Evolutionary conservation across 1,140 invertebrate species (phyloP), one percentile per base, ranked within the genome.

Genomic region (Ridgeia piscesae): DNA sequence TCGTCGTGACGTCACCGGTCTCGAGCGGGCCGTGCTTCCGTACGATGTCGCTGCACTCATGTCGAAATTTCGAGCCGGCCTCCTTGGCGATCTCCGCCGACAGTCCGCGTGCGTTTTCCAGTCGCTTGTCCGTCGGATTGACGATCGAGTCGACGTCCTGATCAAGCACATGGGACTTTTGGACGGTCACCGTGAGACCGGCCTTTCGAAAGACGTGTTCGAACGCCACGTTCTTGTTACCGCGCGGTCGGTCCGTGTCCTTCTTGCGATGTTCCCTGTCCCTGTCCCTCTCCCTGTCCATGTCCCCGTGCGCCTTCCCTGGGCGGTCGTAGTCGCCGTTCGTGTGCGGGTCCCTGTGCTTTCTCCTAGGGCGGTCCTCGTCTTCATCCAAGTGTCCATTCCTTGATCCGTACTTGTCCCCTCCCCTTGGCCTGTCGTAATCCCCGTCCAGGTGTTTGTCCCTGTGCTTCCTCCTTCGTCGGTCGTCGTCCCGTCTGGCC

Each of bases 41-140:
- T 4, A 77, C 58, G 58, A 77, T 77, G 58, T 77, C 58, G 17
- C 27, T 21, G 17, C 58, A 27, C 89, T 90, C 89, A 14, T 33
- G 33, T n/a, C 89, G 33, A 34, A 34, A 33, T 34, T 33, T 35
- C 34, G 34, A 34, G 35, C 89, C 89, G 17, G 89, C 89, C 34
- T 34, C 33, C 35, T 90, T 90, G 89, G 89, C 89, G 33, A 90
- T 90, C 9, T 27, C 89, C 34, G 34, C 6, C 2, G 89, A 90
- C 35, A 90, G 17, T 14, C 89, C 89, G 31, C 89, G 89, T 8
- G 17, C 34, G 89, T 90, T 27, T 33, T 33, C 35, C 89, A 90
- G 89, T 4, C 89, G 89, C 17, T 90, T 33, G 89, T 90, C 89
- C 89, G 89, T 90, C 89, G 89, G 89, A 27, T 90, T 90, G 17